Conservation (phyloP, 2,113 vertebrate genomes). For the Elephantulus edwardii region DNA sequence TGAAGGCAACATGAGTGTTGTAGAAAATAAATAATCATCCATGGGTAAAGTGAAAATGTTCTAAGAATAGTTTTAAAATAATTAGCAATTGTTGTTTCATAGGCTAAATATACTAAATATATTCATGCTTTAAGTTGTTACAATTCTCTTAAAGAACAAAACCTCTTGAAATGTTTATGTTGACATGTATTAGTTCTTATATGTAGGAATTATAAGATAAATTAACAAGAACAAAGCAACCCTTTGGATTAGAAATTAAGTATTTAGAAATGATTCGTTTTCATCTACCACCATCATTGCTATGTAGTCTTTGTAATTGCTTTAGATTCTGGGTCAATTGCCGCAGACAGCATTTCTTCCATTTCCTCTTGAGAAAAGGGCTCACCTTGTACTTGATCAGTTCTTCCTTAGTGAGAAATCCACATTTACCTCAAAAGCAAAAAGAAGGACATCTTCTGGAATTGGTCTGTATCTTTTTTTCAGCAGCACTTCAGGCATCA, state of each 20-base stretch:
- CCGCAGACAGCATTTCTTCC: constrained; percentile 92
- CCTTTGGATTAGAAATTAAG: constrained; percentile 26
- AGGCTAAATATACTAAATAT: neutral
- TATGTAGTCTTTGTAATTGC: constrained; percentile 90
- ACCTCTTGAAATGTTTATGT: constrained; percentile 23
- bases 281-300: constrained; percentile 86
- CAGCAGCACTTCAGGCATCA: too few relatives aligned
- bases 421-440: too few relatives aligned
- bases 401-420: too few relatives aligned
- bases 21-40: constrained; percentile 3
- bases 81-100: neutral
- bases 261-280: constrained; percentile 62
- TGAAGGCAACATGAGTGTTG: neutral
- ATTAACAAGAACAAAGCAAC: neutral
- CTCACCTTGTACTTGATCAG: too few relatives aligned
- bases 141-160: constrained; percentile 31
- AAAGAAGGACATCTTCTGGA: too few relatives aligned
- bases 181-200: constrained; percentile 4
- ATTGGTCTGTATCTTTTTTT: too few relatives aligned
- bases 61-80: constrained; percentile 51
- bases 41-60: constrained; percentile 24
- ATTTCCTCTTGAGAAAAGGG: constrained; percentile 93
- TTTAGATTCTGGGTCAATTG: constrained; percentile 88
- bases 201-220: constrained; percentile 12
- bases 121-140: constrained; percentile 35